Evolutionary conservation across 2,888 invertebrate species (phyloP).

Genomic region (Folsomia manolachei): DNA sequence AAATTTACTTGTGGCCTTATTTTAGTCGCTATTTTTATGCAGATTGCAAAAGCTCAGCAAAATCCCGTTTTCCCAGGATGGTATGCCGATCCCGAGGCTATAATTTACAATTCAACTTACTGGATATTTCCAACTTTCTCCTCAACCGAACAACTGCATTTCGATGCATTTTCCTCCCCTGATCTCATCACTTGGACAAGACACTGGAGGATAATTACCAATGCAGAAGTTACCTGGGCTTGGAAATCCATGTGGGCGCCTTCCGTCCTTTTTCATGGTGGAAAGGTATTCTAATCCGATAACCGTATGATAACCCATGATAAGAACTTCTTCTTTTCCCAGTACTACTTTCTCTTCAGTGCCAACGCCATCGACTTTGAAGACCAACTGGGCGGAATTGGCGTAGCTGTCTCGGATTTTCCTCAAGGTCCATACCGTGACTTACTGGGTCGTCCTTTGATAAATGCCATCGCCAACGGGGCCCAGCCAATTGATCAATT

Average conservation of each 20-base stretch:
- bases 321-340: too few relatives aligned
- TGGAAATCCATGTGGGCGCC: conserved; percentile 40
- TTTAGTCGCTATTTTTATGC: too few relatives aligned
- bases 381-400: conserved; percentile 40
- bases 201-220: conserved; percentile 35
- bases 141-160: conserved; percentile 28
- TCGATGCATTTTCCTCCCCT: conserved; percentile 42
- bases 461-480: conserved; percentile 36
- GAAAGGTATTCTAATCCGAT: too few relatives aligned
- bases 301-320: too few relatives aligned
- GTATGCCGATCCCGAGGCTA: conserved; percentile 44
- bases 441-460: conserved; percentile 33
- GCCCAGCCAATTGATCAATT: conserved; percentile 45
- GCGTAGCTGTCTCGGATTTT: conserved; percentile 29
- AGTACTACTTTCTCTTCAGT: conserved; percentile 34
- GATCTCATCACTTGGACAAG: conserved; percentile 38
- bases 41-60: too few relatives aligned
- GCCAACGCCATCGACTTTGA: conserved; percentile 34
- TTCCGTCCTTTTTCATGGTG: conserved; percentile 34
- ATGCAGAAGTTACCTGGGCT: conserved; percentile 33
- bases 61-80: conserved; percentile 40
- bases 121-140: conserved; percentile 43
- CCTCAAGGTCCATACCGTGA: conserved; percentile 43
- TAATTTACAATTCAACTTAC: conserved; percentile 35
- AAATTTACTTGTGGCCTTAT: too few relatives aligned